Evolutionary conservation across 2,888 invertebrate genomes (phyloP).

Genomic region (Agrochola lota): DNA sequence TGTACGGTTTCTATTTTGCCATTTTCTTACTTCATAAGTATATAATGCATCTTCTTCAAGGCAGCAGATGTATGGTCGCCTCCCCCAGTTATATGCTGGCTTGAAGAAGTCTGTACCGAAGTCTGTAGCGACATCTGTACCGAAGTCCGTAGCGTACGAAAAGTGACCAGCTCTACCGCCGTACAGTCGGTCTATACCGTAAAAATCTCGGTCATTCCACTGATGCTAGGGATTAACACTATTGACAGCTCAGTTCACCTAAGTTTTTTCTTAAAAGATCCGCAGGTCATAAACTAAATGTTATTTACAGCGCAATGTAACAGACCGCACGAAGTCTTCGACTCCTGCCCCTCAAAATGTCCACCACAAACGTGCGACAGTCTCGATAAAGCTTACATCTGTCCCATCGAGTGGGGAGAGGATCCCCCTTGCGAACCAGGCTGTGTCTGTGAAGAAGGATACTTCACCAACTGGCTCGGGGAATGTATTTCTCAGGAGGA

Average conservation of each 20-base stretch:
- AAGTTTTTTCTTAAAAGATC: background rate
- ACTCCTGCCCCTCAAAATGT: constrained; percentile 63
- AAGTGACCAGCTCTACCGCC: background rate
- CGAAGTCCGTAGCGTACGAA: too few relatives aligned
- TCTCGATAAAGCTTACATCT: constrained; percentile 46
- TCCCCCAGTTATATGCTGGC: too few relatives aligned
- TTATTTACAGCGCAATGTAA: constrained; percentile 38
- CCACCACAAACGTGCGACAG: constrained; percentile 69
- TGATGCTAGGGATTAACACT: background rate
- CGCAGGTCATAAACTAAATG: background rate
- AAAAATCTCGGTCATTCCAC: background rate
- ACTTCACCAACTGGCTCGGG: constrained; percentile 35
- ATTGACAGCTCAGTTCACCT: background rate
- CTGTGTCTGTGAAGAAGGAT: constrained; percentile 47
- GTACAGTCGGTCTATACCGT: too few relatives aligned
- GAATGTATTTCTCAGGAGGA: constrained; percentile 38
- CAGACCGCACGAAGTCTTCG: constrained; percentile 53
- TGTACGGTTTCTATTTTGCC: too few relatives aligned
- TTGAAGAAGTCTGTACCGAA: too few relatives aligned
- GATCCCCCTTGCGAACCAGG: constrained; percentile 37
- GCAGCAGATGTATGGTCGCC: background rate
- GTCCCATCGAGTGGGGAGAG: constrained; percentile 33
- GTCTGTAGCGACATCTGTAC: too few relatives aligned
- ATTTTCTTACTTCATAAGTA: too few relatives aligned
- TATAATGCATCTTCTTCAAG: background rate